Base-by-base conservation (phyloP, 2,113 vertebrate species). In the Bolborhynchus lineola region DNA sequence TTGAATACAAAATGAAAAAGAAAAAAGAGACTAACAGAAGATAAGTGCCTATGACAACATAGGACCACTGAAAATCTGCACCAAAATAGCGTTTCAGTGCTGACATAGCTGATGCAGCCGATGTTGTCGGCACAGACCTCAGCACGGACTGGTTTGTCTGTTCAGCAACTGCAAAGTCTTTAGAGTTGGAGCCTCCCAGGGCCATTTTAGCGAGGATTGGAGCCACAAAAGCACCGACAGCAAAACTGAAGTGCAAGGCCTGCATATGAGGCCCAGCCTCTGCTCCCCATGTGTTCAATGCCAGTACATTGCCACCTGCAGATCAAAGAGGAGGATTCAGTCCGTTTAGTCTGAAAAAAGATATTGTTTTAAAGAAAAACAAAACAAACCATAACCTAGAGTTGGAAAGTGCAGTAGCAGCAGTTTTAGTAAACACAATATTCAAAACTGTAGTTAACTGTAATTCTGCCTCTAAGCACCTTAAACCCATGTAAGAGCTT, bases 191-290 rank as follows among this genome's bases (percentile, higher is more conserved):
- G 0, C 81, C 53, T 7, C 98, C 98, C 37, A 99, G 87, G 14
- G 98, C 97, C 95, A 99, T 65, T 87, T 99, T 99, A 89, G 99
- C 98, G 60, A 99, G 97, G 91, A 99, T 97, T 0, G 99, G 99
- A 21, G 99, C 98, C 63, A 97, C 70, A 28, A 99, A 98, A 13
- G 99, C 99, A 11, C 99, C 99, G 0, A 97, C 95, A 1, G 99
- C 99, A 47, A 99, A 99, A 96, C 98, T 99, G 98, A 99, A 99
- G 95, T 99, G 99, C 33, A 99, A 97, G 50, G 99, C 99, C 98
- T 99, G 99, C 98, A 99, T 92, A 50, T 99, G 98, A 1, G 99
- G 99, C 33, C 98, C 99, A 9, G 98, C 98, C 71, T 98, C 96
- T 52, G 98, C 95, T 1, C 98, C 98, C 99, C 99, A 99, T 0